phyloP scores from a whole-genome alignment of 1,140 invertebrate species.

The Brachionus manjavacas region DNA sequence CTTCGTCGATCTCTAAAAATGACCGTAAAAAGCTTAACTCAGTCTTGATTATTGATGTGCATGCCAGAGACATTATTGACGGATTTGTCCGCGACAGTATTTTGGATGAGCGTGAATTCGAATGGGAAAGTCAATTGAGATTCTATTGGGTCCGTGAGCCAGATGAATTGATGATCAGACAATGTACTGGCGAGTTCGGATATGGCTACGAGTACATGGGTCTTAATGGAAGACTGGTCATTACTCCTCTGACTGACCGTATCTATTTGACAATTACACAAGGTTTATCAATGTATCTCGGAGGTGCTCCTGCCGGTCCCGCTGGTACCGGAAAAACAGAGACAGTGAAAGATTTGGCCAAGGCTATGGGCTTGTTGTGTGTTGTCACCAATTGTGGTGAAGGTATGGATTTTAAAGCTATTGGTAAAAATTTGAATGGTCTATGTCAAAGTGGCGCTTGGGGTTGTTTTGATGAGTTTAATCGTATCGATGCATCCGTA shows the following conservation, averaged over 20 bases:
- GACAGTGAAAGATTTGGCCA: conserved; percentile 81
- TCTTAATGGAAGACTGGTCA: conserved; percentile 77
- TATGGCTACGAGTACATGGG: conserved; percentile 93
- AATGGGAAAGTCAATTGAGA: conserved; percentile 83
- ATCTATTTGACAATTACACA: conserved; percentile 84
- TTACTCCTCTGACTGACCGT: conserved; percentile 81
- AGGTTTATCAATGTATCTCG: conserved; percentile 87
- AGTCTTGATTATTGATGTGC: conserved; percentile 79
- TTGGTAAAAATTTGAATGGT: conserved; percentile 77
- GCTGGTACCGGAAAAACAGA: conserved; percentile 80
- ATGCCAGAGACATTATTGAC: conserved; percentile 80
- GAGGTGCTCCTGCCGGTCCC: conserved; percentile 69
- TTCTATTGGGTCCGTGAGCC: conserved; percentile 80
- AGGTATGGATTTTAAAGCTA: conserved; percentile 78
- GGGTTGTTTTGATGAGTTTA: conserved; percentile 81
- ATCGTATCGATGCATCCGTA: conserved; percentile 80
- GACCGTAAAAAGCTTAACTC: conserved; percentile 80
- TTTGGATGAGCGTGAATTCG: conserved; percentile 73
- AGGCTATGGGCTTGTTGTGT: conserved; percentile 76
- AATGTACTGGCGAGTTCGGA: conserved; percentile 81
- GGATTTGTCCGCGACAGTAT: conserved; percentile 76
- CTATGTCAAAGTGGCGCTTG: conserved; percentile 69
- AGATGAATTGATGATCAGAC: conserved; percentile 73
- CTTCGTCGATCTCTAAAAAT: conserved; percentile 67
- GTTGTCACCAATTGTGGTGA: conserved; percentile 86